Evolutionary conservation across 2,888 invertebrate genomes (phyloP).

Genomic region (Lottia gigantea): DNA sequence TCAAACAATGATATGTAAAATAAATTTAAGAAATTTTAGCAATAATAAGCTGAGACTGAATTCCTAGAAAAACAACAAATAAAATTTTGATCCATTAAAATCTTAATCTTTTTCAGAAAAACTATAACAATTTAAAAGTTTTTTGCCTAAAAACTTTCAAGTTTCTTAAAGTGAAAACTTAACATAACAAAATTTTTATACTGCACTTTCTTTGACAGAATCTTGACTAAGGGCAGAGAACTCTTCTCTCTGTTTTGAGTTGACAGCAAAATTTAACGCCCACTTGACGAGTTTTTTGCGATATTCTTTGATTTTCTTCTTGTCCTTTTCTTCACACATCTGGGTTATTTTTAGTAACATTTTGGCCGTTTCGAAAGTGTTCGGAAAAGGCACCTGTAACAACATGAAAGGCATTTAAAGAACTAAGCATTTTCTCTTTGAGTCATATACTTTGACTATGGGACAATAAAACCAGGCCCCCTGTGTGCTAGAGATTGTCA

Average conservation of each 20-base stretch:
- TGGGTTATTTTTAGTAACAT: slow-evolving; percentile 44
- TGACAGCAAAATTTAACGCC: slow-evolving; percentile 51
- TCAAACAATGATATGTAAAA: no score
- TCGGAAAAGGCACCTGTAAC: slow-evolving; percentile 48
- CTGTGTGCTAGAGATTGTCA: no score
- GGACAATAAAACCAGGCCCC: no score
- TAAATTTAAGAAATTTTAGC: no score
- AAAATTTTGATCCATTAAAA: no score
- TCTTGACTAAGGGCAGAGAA: slow-evolving; percentile 24
- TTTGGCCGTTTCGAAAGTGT: slow-evolving; percentile 46
- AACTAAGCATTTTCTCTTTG: neutral
- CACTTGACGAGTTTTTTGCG: slow-evolving; percentile 41
- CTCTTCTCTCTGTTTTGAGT: slow-evolving; percentile 41
- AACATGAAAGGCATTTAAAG: slow-evolving; percentile 12
- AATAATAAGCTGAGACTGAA: no score
- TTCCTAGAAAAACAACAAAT: no score
- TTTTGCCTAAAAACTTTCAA: no score
- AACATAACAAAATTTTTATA: slow-evolving; percentile 12
- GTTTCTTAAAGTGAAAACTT: no score
- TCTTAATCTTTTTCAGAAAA: no score
- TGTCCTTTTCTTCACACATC: slow-evolving; percentile 40
- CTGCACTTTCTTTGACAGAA: slow-evolving; percentile 19
- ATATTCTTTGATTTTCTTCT: slow-evolving; percentile 25
- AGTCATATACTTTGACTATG: no score
- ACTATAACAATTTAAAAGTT: no score